Evolutionary conservation across 2,888 invertebrate species (phyloP), one percentile per base, ranked within the genome.

Genomic region (Nemoura dubitans): DNA sequence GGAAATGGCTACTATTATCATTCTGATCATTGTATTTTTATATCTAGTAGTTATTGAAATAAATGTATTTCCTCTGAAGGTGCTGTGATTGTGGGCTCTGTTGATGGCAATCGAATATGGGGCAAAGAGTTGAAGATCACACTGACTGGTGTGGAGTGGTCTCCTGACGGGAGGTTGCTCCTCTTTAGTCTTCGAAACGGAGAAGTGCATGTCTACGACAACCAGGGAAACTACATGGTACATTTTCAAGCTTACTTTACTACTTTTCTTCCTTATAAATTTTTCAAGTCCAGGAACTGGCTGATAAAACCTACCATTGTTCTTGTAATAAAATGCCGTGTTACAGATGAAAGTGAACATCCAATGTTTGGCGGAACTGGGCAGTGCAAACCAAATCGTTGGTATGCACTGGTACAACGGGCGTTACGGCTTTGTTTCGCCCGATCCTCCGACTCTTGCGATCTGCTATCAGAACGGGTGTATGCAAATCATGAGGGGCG

Each of bases 91-190:
- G 96, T 97, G 86, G 99, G 99, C 0, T 98, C 98, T 10, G 98
- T 99, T 0, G 99, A 99, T 92, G 99, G 99, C 0, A 99, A 98
- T 90, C 94, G 99, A 88, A 97, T 99, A 59, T 99, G 99, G 98
- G 98, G 98, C 2, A 99, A 98, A 91, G 99, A 99, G 90, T 92
- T 99, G 28, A 98, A 98, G 92, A 94, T 96, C 0, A 95, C 95
- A 28, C 92, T 99, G 27, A 94, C 95, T 29, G 95, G 96, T 25
- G 98, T 99, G 0, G 98, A 98, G 92, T 99, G 99, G 99, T 98
- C 99, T 16, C 98, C 99, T 0, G 98, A 99, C 91, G 97, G 97
- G 86, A 95, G 96, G 88, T 93, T 97, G 81, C 92, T 99, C 16
- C 92, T 99, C 0, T 98, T 99, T 92, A 98, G 98, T 76, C 92